Base-by-base conservation (phyloP, 2,797 vertebrate genomes). In the Falco biarmicus region DNA sequence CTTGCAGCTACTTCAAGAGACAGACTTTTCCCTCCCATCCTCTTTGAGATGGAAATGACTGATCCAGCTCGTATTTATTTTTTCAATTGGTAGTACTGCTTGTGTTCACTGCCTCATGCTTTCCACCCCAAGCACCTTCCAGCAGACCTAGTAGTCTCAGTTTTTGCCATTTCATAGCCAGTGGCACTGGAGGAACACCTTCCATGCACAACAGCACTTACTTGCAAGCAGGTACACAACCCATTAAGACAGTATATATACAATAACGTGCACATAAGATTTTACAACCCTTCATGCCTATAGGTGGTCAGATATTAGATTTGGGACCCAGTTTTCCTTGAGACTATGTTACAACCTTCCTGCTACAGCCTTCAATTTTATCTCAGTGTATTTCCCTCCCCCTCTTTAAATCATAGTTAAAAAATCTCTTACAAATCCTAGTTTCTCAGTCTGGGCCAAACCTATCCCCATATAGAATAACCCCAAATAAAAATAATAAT, bases 41-140 rank as follows among this genome's bases (percentile, higher is more conserved):
- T 59, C 88, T 97, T 95, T 96, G 95, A 96, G 86, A 84, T 96
- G 95, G 84, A 90, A 96, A 96, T 94, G 51, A 89, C 77, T 84
- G 88, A 90, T 89, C 25, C 54, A 60, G 47, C 74, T 84, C 2
- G 1, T 59, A 66, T 74, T 82, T 69, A 31, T 17, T 50, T 53
- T 43, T 50, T 25, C 15, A 9, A 8, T 15, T 45, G 34, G 19
- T 26, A 87, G 66, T 45, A 26, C 56, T 79, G 48, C 84, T 45
- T 50, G 5, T 32, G 39, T 71, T 79, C 26, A 3, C 34, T 87
- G 41, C 53, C 64, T 60, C 73, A 13, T 37, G 25, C 10, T 89
- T 39, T 60, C 37, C 45, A 68, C 25, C 9, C 29, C 20, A 45
- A 81, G 34, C 17, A 56, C 20, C 56, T 43, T 32, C 28, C 45